Evolutionary conservation across 2,797 vertebrate genomes (phyloP).

Genomic region (Cyclopterus lumpus): DNA sequence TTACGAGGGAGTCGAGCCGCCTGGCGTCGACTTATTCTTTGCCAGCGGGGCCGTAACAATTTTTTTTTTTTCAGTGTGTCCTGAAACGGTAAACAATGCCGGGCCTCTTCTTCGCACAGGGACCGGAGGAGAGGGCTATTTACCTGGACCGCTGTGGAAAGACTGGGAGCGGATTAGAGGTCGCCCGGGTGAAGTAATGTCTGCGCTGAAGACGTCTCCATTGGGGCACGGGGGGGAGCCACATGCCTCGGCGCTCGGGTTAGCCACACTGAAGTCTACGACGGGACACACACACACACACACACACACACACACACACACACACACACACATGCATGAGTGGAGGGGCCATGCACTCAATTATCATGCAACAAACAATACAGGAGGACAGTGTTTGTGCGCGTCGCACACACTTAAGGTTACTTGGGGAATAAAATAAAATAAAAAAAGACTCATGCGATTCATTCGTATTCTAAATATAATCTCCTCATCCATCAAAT

Average conservation of each 20-base stretch:
- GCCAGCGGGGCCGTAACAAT: conserved; percentile 62
- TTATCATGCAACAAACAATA: conserved; percentile 23
- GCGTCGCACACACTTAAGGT: neutral
- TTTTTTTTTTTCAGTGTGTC: conserved; percentile 64
- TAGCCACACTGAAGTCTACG: conserved; percentile 83
- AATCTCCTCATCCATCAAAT: neutral
- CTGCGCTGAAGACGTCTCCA: conserved; percentile 70
- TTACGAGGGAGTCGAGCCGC: conserved; percentile 61
- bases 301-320: too few relatives aligned
- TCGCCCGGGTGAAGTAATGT: conserved; percentile 73
- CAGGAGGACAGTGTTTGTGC: neutral
- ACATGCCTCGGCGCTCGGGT: conserved; percentile 68
- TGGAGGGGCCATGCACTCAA: conserved; percentile 3
- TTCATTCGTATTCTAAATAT: conserved; percentile 4
- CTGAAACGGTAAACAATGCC: conserved; percentile 72
- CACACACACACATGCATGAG: conserved; percentile 57
- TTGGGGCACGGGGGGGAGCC: conserved; percentile 56
- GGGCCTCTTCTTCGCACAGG: conserved; percentile 54
- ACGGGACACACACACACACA: conserved; percentile 64
- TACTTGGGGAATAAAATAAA: neutral
- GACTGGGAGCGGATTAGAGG: conserved; percentile 81
- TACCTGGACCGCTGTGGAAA: conserved; percentile 79
- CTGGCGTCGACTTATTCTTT: conserved; percentile 61
- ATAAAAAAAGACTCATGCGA: neutral
- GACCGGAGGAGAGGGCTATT: conserved; percentile 47